Evolutionary conservation across 2,797 vertebrate species (phyloP).

Genomic region (Periophthalmus magnuspinnatus): DNA sequence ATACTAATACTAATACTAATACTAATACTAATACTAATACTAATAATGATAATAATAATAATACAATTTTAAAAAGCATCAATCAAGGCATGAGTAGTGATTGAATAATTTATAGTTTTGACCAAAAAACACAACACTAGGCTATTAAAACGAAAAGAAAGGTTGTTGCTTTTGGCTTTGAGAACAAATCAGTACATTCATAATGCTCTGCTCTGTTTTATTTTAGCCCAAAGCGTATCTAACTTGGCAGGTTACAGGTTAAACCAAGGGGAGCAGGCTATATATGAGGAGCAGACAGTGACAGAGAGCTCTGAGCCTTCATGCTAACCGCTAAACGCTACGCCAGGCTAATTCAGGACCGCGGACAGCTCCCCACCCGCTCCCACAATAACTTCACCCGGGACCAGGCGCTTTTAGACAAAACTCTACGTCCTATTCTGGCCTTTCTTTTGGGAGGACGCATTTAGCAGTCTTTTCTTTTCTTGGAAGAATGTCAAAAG

Average conservation of each 20-base stretch:
- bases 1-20: too few relatives aligned
- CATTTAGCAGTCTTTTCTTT: conserved; percentile 62
- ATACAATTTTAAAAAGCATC: too few relatives aligned
- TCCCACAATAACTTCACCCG: conserved; percentile 29
- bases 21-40: too few relatives aligned
- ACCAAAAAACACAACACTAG: too few relatives aligned
- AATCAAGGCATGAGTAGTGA: too few relatives aligned
- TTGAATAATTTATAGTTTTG: too few relatives aligned
- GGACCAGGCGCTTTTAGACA: conserved; percentile 63
- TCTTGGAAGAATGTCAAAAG: conserved; percentile 62
- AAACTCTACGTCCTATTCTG: conserved; percentile 32
- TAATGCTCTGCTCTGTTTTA: not conserved
- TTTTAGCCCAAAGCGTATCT: not conserved
- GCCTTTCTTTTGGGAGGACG: conserved; percentile 55
- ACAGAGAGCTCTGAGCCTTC: conserved; percentile 44
- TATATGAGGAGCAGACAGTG: conserved; percentile 41
- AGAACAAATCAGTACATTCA: not conserved
- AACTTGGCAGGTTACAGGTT: conserved; percentile 12
- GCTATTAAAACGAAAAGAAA: too few relatives aligned
- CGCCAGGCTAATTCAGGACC: conserved; percentile 66
- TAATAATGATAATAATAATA: too few relatives aligned
- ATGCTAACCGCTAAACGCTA: conserved; percentile 59
- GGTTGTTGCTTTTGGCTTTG: too few relatives aligned
- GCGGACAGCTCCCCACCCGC: conserved; percentile 67
- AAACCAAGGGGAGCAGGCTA: conserved; percentile 20